Evolutionary conservation across 2,113 vertebrate species (phyloP), one percentile per base, ranked within the genome.

Genomic region (Semnopithecus entellus): DNA sequence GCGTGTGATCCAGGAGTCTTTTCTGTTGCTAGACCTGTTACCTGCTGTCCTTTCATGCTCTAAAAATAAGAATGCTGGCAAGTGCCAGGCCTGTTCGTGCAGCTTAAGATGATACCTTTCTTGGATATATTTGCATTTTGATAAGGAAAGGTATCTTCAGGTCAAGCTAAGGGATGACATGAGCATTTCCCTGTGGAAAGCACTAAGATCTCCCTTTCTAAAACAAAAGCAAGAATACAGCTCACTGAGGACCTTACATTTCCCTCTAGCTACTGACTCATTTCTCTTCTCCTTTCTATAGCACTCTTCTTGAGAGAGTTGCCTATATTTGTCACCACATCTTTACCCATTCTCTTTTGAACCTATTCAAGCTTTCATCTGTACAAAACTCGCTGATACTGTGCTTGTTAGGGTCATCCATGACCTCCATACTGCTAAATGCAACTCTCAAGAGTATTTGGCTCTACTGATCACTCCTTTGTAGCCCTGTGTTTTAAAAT

Each of bases 31-130:
- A 73, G 35, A 68, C 48, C 57, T 90, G n/a, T 73, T 79, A 50
- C 3, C 3, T 73, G n/a, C 55, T 45, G 66, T 68, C 25, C 25
- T 70, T 94, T 88, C 78, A 32, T 72, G 52, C 14, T 92, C 72
- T 78, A 85, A 76, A 96, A 92, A 50, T 27, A 89, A 75, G 43
- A 94, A 72, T 48, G 57, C 35, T 85, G 27, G 38, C 75, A 92
- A 95, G 11, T 80, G 30, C 50, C 40, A 80, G 73, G 32, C 64
- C 68, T 88, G 25, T 57, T 76, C 11, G 23, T 76, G 8, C 23
- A 45, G 14, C 10, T 79, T 64, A 84, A 59, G 38, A 73, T 70
- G 30, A 32, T 59, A 59, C 14, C 5, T 80, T 93, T 86, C 57
- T 38, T 73, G 48, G 38, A n/a, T 50, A 7, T 61, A 43, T 94